A percentile compares a stretch with the other conserved stretches of the same genome.
Conservation (phyloP, 1,140 invertebrate genomes). For the Coenobita brevimanus region DNA sequence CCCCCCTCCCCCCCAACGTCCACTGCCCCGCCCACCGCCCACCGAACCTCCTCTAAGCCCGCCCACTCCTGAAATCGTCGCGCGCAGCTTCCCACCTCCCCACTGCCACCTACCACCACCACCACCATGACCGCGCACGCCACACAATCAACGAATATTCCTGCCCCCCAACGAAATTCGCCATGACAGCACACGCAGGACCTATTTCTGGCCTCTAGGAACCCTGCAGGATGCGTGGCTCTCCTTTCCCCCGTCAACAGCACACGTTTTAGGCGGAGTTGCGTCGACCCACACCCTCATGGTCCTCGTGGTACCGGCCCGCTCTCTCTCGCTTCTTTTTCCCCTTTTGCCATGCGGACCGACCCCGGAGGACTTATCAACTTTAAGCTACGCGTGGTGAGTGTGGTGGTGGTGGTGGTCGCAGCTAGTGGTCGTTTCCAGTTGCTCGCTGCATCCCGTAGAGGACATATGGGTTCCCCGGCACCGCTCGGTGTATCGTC, state of each 20-base stretch:
- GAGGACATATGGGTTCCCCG: background rate
- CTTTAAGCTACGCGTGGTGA: slow-evolving; percentile 29
- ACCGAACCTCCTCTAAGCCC: slow-evolving; percentile 14
- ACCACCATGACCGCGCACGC: background rate
- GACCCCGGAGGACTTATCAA: slow-evolving; percentile 19
- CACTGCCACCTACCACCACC: slow-evolving; percentile 7
- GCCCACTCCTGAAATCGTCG: slow-evolving; percentile 17
- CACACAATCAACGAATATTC: slow-evolving; percentile 34
- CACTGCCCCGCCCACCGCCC: slow-evolving; percentile 36
- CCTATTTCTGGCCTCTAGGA: background rate
- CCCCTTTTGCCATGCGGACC: background rate
- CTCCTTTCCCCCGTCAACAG: background rate
- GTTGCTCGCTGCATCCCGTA: slow-evolving; percentile 18
- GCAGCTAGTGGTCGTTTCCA: slow-evolving; percentile 18
- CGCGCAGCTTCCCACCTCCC: slow-evolving; percentile 18
- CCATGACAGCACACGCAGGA: background rate
- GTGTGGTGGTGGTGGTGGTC: slow-evolving; percentile 33
- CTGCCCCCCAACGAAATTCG: slow-evolving; percentile 28
- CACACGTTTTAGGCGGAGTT: background rate
- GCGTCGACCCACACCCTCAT: slow-evolving; percentile 16
- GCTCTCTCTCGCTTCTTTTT: no score
- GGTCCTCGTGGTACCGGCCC: no score
- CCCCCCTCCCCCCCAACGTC: slow-evolving; percentile 8
- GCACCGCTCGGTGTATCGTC: no score
- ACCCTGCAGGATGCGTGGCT: background rate